These are phyloP conservation scores for Cheilosia vulpina DNA, from an alignment of 2,888 invertebrate species.

Conservation along the genomic window DNA sequence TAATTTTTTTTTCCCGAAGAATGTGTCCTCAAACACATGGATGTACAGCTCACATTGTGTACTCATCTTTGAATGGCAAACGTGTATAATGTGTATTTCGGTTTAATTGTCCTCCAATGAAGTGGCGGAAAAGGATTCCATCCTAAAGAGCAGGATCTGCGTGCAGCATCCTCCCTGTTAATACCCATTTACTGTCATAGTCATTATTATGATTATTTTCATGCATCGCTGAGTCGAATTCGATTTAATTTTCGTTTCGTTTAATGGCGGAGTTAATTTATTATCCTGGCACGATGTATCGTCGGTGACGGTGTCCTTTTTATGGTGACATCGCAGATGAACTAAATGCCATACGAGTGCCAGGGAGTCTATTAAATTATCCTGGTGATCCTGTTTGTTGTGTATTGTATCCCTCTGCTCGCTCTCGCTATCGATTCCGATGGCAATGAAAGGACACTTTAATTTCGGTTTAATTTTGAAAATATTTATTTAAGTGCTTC, in stretches of 20 bases:
- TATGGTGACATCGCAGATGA: conserved; percentile 74
- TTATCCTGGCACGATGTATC: conserved; percentile 49
- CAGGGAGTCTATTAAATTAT: conserved; percentile 70
- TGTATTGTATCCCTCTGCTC: not conserved
- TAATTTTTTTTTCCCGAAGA: conserved; percentile 60
- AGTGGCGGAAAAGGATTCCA: conserved; percentile 72
- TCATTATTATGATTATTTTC: conserved; percentile 79
- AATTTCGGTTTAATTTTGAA: conserved; percentile 73
- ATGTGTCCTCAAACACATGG: conserved; percentile 52
- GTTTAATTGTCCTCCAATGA: conserved; percentile 68
- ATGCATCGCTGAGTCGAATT: conserved; percentile 83
- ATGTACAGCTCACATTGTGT: conserved; percentile 24
- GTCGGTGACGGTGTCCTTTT: conserved; percentile 69
- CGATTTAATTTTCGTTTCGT: conserved; percentile 81
- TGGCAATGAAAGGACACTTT: conserved; percentile 69
- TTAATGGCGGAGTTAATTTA: conserved; percentile 74
- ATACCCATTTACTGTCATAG: conserved; percentile 64
- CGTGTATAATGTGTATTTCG: conserved; percentile 19
- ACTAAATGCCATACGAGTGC: conserved; percentile 63
- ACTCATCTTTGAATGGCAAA: conserved; percentile 2
- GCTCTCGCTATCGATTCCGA: conserved; percentile 1
- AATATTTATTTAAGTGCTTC: conserved; percentile 70
- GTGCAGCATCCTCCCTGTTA: conserved; percentile 71
- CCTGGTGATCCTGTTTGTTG: conserved; percentile 68
- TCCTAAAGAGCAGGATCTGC: conserved; percentile 32